Conservation (phyloP, 1,140 invertebrate genomes). For the Sitophilus oryzae region DNA sequence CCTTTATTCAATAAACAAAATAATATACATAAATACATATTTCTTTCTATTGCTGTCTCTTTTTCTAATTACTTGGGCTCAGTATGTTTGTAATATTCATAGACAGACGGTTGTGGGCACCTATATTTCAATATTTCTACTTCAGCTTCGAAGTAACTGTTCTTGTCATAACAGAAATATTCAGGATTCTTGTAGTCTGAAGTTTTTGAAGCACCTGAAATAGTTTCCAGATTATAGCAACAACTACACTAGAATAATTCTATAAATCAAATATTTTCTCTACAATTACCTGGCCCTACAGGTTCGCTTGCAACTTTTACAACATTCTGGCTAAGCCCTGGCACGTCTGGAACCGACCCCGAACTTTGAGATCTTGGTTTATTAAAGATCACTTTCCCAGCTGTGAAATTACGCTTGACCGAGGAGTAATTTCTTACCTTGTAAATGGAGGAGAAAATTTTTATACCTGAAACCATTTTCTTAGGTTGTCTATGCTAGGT, state of each 20-base stretch:
- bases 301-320: conserved; percentile 52
- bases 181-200: conserved; percentile 79
- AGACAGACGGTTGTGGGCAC: conserved; percentile 57
- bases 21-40: too few species aligned
- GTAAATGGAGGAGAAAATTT: conserved; percentile 10
- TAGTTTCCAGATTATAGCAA: neutral
- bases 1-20: too few species aligned
- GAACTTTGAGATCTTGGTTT: conserved; percentile 14
- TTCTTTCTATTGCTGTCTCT: too few species aligned
- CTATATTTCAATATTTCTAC: conserved; percentile 75
- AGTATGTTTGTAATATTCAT: conserved; percentile 17
- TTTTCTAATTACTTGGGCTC: conserved; percentile 20
- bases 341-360: conserved; percentile 45
- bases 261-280: too few species aligned
- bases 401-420: conserved; percentile 30
- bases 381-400: conserved; percentile 35
- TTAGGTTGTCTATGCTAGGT: conserved; percentile 1
- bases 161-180: conserved; percentile 75
- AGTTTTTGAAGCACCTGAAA: conserved; percentile 56
- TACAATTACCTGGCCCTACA: conserved; percentile 53
- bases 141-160: conserved; percentile 77
- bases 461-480: conserved; percentile 5
- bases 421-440: conserved; percentile 27
- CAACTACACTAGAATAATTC: neutral
- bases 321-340: conserved; percentile 58